Conservation (phyloP, 2,888 invertebrate genomes). For the Dryobota labecula region DNA sequence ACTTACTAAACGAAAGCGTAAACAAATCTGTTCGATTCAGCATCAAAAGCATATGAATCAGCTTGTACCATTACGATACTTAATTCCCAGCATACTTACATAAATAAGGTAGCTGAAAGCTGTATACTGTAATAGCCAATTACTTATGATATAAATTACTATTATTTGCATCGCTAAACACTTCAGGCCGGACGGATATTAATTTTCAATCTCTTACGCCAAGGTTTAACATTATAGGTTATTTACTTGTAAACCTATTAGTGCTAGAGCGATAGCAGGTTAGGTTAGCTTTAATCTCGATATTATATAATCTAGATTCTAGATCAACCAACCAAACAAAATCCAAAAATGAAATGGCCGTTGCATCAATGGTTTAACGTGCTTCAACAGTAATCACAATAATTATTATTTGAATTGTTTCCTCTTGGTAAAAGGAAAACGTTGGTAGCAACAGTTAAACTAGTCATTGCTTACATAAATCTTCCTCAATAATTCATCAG, state of each 20-base stretch:
- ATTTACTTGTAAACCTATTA: slow-evolving; percentile 45
- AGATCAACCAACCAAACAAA: not conserved
- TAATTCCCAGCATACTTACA: slow-evolving; percentile 19
- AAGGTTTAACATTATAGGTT: slow-evolving; percentile 24
- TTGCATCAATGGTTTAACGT: slow-evolving; percentile 5
- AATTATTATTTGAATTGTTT: slow-evolving; percentile 33
- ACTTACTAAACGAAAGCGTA: not conserved
- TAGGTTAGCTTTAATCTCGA: not conserved
- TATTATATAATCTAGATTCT: not conserved
- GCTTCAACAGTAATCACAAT: slow-evolving; percentile 8
- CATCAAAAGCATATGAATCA: slow-evolving; percentile 5
- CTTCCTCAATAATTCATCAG: slow-evolving; percentile 46
- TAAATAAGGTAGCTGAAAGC: slow-evolving; percentile 72
- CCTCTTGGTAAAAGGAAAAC: slow-evolving; percentile 41
- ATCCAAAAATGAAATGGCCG: not conserved
- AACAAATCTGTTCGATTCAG: not conserved
- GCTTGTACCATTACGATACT: slow-evolving; percentile 4
- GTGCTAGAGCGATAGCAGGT: not conserved
- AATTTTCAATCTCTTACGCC: slow-evolving; percentile 53
- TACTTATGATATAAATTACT: slow-evolving; percentile 52
- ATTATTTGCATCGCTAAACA: slow-evolving; percentile 51
- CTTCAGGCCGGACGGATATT: slow-evolving; percentile 42
- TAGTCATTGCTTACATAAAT: slow-evolving; percentile 24
- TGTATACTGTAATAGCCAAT: slow-evolving; percentile 60
- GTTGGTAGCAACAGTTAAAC: slow-evolving; percentile 21